Evolutionary conservation across 2,113 vertebrate species (phyloP).

Genomic region (Crocuta crocuta): DNA sequence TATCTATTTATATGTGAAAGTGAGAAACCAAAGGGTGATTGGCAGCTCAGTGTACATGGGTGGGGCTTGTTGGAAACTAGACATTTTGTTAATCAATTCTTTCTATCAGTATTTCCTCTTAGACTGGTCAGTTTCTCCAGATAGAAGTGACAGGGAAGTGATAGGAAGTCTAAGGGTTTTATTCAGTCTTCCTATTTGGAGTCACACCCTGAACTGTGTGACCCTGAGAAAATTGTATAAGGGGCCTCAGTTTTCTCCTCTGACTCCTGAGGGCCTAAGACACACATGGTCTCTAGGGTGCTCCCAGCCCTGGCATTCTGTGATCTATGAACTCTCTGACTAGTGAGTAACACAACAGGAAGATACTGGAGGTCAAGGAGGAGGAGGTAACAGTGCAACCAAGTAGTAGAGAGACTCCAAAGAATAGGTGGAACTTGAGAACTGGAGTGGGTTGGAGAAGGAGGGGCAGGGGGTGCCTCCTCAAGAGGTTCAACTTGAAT

Average conservation of each 20-base stretch:
- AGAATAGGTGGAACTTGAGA: neutral
- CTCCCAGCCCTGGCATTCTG: neutral
- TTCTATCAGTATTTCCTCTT: neutral
- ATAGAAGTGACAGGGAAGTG: neutral
- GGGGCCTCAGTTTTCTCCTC: neutral
- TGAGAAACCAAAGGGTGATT: neutral
- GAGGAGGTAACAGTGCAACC: neutral
- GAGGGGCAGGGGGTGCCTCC: neutral
- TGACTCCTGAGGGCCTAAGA: neutral
- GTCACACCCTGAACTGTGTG: neutral
- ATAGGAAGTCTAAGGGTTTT: neutral
- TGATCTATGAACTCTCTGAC: neutral
- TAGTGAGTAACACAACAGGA: neutral
- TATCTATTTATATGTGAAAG: neutral
- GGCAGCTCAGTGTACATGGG: neutral
- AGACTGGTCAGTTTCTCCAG: neutral
- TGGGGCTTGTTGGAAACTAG: neutral
- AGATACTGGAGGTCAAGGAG: neutral
- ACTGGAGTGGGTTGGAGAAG: neutral
- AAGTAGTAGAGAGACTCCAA: neutral
- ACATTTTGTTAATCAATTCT: neutral
- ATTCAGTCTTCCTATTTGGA: neutral
- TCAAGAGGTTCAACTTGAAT: neutral
- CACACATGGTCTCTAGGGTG: neutral
- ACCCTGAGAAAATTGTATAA: neutral